Conservation (phyloP, 1,140 invertebrate genomes). For the Phortica variegata region DNA sequence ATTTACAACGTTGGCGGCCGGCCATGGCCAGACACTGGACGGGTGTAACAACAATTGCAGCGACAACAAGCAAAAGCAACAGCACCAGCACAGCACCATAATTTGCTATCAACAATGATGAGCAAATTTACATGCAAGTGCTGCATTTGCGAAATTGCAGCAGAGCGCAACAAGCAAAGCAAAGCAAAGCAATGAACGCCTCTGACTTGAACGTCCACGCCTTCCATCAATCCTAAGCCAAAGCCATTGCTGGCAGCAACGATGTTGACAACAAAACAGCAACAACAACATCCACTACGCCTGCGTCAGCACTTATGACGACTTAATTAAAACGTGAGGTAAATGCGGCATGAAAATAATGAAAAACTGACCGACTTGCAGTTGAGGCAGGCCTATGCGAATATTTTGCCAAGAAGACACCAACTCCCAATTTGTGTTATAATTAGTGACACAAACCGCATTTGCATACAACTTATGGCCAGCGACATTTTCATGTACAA, state of each 20-base stretch:
- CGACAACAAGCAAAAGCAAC: slow-evolving; percentile 1
- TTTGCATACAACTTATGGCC: too few species aligned
- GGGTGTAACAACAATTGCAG: slow-evolving; percentile 9
- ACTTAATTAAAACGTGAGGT: slow-evolving; percentile 55
- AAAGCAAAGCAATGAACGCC: slow-evolving; percentile 19
- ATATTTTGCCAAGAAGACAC: neutral
- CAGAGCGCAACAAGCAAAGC: neutral
- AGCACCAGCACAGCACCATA: slow-evolving; percentile 26
- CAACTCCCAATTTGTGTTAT: neutral
- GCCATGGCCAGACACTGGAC: neutral
- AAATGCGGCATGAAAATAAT: slow-evolving; percentile 54
- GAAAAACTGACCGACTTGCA: slow-evolving; percentile 51
- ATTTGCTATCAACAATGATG: slow-evolving; percentile 55
- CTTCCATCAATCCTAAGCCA: slow-evolving; percentile 1
- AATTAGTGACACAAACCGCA: too few species aligned
- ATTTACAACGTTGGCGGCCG: too few species aligned
- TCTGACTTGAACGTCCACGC: slow-evolving; percentile 4
- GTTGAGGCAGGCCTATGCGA: neutral
- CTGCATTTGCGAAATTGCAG: slow-evolving; percentile 12
- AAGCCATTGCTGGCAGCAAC: slow-evolving; percentile 10
- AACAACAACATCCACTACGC: slow-evolving; percentile 2
- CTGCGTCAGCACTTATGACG: too few species aligned
- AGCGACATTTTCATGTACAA: too few species aligned
- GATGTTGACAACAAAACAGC: slow-evolving; percentile 13
- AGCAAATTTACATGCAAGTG: slow-evolving; percentile 55